A percentile compares a stretch with the other conserved stretches of the same genome.
These are phyloP conservation scores for Netelia fuscicornis DNA, from an alignment of 2,888 invertebrate genomes.

Conservation along the genomic window DNA sequence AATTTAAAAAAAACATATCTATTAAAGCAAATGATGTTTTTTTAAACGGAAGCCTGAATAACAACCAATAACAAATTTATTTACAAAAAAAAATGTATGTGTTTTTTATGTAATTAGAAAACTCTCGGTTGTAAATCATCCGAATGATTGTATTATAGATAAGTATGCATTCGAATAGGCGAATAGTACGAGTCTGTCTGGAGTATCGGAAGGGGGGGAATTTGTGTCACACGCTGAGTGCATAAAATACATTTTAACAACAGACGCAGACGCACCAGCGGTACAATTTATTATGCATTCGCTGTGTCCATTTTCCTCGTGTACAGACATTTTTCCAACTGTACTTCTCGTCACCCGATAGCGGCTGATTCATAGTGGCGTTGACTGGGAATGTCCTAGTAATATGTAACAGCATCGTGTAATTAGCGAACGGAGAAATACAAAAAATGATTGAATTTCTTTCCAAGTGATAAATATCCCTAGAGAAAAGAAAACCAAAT, in stretches of 20 bases:
- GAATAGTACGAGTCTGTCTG: neutral
- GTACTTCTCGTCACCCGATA: neutral
- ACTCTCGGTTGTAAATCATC: conserved; percentile 14
- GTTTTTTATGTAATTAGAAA: neutral
- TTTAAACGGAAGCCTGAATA: neutral
- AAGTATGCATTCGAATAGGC: neutral
- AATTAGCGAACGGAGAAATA: neutral
- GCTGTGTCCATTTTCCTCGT: conserved; percentile 35
- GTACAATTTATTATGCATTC: conserved; percentile 26
- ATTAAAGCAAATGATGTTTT: neutral
- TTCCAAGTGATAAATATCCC: neutral
- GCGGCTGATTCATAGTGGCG: conserved; percentile 25
- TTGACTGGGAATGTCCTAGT: conserved; percentile 8
- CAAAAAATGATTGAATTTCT: neutral
- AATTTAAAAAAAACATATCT: neutral
- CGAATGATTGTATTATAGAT: conserved; percentile 25
- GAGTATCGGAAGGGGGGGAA: conserved; percentile 8
- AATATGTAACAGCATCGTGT: neutral
- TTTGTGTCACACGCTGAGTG: conserved; percentile 38
- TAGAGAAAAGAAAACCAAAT: neutral
- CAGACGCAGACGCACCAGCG: neutral
- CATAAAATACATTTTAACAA: conserved; percentile 24
- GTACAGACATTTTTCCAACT: conserved; percentile 4
- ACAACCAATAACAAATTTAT: neutral
- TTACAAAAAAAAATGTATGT: neutral